Base-by-base conservation (phyloP, 30 jellyfish, hydroid and myxozoan species). In the Aurelia sp. region DNA sequence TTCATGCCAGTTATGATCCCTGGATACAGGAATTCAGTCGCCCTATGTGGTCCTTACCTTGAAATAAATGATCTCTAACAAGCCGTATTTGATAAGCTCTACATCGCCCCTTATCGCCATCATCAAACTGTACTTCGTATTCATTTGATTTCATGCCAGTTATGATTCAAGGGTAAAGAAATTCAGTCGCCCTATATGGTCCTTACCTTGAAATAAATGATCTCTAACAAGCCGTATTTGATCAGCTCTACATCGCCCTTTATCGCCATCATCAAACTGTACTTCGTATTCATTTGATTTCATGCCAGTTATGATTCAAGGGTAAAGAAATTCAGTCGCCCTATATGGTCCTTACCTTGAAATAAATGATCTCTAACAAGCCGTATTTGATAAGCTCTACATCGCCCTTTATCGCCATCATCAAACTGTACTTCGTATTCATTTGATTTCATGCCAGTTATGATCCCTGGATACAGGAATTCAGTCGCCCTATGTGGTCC, bases 231-330 rank as follows among this genome's bases (percentile, higher is more conserved):
- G 79, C 62, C 98, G 76, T 13, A 93, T 93, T 73, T 93, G 98
- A 77, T 78, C 82, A 18, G 98, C 85, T 53, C 86, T 86, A 21
- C 85, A 97, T 70, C 92, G 73, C 17, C 97, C 92, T 52, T 74
- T 74, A 66, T 93, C 98, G 44, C 98, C 98, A 79, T 93, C 98
- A 70, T 93, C 98, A 71, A 85, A 93, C 55, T 88, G 96, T 21
- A 93, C 96, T 52, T 87, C 98, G 51, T 87, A 93, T 59, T 93
- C 97, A 18, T 79, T 89, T 11, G 90, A 65, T 17, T 74, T 87
- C 15, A 88, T 59, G 6, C 92, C 92, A 16, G 93, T 73, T 22
- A 93, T 89, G 22, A 93, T 89, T 13, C 98, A 97, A 12, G 98
- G 98, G 57, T 93, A 93, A 8, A 93, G 84, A 21, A 78, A 78